phyloP scores from a whole-genome alignment of 1,140 invertebrate genomes.

The Maconellicoccus hirsutus region DNA sequence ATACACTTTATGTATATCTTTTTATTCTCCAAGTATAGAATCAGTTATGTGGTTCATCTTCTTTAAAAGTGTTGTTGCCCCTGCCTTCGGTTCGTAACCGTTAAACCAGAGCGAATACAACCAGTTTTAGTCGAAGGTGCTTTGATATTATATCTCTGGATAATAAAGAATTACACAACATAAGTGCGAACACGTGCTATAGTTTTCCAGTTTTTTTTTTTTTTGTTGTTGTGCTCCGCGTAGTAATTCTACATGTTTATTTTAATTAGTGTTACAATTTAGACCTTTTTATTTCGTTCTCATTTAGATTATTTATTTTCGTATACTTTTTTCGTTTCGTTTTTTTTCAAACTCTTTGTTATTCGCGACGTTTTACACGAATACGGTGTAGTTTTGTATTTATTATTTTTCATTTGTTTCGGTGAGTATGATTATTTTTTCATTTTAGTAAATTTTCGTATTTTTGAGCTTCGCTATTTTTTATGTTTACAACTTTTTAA shows the following conservation, averaged over 20 bases:
- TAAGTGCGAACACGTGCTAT: constrained; percentile 11
- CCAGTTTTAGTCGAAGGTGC: neutral
- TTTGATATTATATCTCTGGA: neutral
- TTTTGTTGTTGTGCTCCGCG: no score
- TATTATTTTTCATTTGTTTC: no score
- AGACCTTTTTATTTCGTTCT: neutral
- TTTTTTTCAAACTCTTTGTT: no score
- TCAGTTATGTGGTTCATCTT: constrained; percentile 21
- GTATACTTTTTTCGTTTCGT: no score
- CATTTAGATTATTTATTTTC: neutral
- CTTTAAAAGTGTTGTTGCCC: constrained; percentile 15
- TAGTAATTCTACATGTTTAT: neutral
- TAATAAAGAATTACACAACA: constrained; percentile 19
- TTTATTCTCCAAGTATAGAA: neutral
- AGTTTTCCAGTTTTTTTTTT: neutral
- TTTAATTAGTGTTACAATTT: neutral
- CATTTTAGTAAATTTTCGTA: no score
- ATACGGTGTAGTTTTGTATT: no score
- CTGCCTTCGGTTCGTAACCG: neutral
- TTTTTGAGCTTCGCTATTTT: no score
- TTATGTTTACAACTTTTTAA: no score
- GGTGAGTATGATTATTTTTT: no score
- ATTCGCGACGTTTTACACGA: no score
- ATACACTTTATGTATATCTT: constrained; percentile 5
- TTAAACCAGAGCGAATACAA: neutral